Base-by-base conservation (phyloP, 2,113 vertebrate genomes). In the Vulpes ferrilata region DNA sequence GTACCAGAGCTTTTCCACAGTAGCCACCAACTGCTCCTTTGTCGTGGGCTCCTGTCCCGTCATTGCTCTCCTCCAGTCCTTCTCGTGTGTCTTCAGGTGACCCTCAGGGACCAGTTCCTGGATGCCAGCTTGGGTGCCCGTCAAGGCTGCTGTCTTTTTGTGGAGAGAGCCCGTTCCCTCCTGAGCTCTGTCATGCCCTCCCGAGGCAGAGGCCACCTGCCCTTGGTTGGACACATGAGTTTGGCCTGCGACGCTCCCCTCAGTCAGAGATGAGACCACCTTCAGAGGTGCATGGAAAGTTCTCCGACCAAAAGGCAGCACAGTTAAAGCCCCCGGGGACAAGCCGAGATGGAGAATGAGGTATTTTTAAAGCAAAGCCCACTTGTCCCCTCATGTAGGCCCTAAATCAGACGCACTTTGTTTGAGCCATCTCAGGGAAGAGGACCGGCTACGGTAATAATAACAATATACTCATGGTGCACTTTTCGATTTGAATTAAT, bases 401-500 rank as follows among this genome's bases (percentile, higher is more conserved):
- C 27, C 57, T 80, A 23, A 84, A n/a, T 93, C 92, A n/a, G 74
- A 62, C 3, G 11, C 60, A 25, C 5, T 3, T 51, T 71, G 25
- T 30, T n/a, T 8, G 94, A 23, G 38, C 17, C 9, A n/a, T 59
- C 88, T 62, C 76, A 0, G 20, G 83, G 84, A 81, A 20, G 53
- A 5, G 3, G 11, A 4, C 4, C 15, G 87, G 83, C 53, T 53
- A 8, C 19, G 74, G 67, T 81, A 89, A 13, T 57, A 67, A 55
- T 12, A 83, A 60, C 73, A 27, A 65, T 23, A 48, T 6, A 22
- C 73, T 79, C 97, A 19, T 64, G 4, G 76, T 17, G 55, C 73
- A 35, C 95, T 95, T 90, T 90, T 90, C 55, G 6, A 71, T 78
- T 60, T 51, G 95, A 93, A 88, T 95, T 96, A 78, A 93, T 86